Conservation (phyloP, 2,797 vertebrate species). For the Melanotaenia nigrans region DNA sequence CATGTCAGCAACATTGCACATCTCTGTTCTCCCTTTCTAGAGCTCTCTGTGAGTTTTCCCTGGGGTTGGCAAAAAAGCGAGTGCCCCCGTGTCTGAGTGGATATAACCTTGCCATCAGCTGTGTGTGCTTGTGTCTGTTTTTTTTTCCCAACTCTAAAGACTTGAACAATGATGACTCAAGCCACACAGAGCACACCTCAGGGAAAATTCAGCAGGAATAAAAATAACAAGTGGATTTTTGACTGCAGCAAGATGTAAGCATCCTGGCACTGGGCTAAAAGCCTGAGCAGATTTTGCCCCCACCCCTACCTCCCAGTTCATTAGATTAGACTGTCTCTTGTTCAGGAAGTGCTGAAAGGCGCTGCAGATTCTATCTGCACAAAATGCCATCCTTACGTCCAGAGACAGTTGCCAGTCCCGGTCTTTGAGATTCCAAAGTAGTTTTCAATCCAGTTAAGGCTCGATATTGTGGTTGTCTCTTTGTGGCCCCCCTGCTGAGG, state of each 20-base stretch:
- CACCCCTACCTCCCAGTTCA: conserved; percentile 64
- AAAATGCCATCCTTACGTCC: conserved; percentile 73
- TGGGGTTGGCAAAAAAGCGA: conserved; percentile 82
- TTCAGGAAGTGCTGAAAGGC: conserved; percentile 88
- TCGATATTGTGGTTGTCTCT: conserved; percentile 59
- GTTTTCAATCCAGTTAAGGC: conserved; percentile 82
- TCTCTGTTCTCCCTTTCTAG: conserved; percentile 74
- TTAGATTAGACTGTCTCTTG: conserved; percentile 85
- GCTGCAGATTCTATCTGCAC: conserved; percentile 82
- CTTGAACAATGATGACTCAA: conserved; percentile 86
- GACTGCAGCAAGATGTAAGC: conserved; percentile 76
- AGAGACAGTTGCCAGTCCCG: conserved; percentile 81
- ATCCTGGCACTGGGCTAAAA: conserved; percentile 78
- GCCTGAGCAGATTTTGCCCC: conserved; percentile 74
- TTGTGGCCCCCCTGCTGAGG: conserved; percentile 53
- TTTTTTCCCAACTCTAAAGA: conserved; percentile 76
- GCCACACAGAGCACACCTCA: conserved; percentile 77
- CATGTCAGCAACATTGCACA: conserved; percentile 82
- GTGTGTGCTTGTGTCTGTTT: conserved; percentile 55
- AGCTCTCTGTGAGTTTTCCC: conserved; percentile 82
- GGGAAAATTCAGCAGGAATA: conserved; percentile 79
- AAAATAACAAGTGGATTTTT: conserved; percentile 81
- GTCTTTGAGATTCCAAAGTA: conserved; percentile 83
- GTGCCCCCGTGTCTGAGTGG: conserved; percentile 80
- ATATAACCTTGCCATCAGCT: conserved; percentile 87